Conservation (phyloP, 2,113 vertebrate species). For the Catagonus wagneri region DNA sequence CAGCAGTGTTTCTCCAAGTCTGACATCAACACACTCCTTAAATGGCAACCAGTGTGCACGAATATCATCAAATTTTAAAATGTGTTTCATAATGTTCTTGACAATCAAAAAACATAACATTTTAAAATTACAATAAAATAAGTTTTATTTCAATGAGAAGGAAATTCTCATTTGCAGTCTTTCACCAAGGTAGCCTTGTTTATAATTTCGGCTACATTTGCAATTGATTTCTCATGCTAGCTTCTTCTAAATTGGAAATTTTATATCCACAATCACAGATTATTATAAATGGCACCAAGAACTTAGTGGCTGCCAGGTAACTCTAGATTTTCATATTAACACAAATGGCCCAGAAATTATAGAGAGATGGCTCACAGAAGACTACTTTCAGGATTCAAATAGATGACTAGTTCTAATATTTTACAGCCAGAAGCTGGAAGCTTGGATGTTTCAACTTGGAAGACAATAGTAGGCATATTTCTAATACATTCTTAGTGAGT, state of each 20-base stretch:
- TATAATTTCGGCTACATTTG: constrained; percentile 49
- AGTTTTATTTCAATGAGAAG: constrained; percentile 40
- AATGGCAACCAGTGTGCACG: neutral
- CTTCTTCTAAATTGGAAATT: constrained; percentile 56
- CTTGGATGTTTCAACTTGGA: constrained; percentile 27
- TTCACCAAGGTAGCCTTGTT: constrained; percentile 32
- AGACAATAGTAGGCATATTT: constrained; percentile 29
- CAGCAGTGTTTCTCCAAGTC: neutral
- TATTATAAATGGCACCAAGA: constrained; percentile 49
- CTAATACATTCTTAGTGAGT: constrained; percentile 11
- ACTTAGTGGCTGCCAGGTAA: constrained; percentile 47
- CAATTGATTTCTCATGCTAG: constrained; percentile 52
- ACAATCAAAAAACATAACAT: constrained; percentile 19
- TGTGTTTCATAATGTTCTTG: neutral
- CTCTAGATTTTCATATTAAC: constrained; percentile 53
- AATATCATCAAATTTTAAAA: constrained; percentile 38
- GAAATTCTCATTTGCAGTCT: constrained; percentile 3
- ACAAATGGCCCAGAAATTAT: constrained; percentile 71
- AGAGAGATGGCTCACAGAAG: constrained; percentile 47
- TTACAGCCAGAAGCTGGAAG: constrained; percentile 54
- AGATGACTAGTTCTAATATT: constrained; percentile 51
- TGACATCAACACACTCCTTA: neutral
- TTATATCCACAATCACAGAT: constrained; percentile 62
- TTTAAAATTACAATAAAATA: constrained; percentile 32
- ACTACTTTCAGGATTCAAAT: constrained; percentile 27